Evolutionary conservation across 2,113 vertebrate genomes (phyloP).

Genomic region (Holacanthus passer): DNA sequence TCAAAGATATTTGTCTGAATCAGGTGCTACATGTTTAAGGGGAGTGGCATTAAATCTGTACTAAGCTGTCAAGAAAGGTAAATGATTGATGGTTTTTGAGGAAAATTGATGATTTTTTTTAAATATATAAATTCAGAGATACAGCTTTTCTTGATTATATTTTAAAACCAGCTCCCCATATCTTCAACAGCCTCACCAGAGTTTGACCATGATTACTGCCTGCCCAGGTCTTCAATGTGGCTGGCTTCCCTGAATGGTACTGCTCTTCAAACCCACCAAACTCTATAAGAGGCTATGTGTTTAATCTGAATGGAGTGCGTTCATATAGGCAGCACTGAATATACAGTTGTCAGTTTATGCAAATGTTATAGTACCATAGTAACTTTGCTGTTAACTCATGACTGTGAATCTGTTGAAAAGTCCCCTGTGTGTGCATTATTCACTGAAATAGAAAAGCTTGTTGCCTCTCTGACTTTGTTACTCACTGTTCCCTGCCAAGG

Average conservation of each 20-base stretch:
- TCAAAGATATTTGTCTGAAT: conserved; percentile 65
- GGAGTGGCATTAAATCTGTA: conserved; percentile 58
- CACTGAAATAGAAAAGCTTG: conserved; percentile 51
- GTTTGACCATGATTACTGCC: conserved; percentile 88
- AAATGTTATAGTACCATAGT: conserved; percentile 47
- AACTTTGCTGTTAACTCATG: conserved; percentile 59
- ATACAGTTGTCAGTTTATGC: conserved; percentile 52
- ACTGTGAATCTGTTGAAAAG: conserved; percentile 49
- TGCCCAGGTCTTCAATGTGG: conserved; percentile 83
- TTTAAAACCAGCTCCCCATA: conserved; percentile 83
- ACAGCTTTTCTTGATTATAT: conserved; percentile 69
- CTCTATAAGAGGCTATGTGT: conserved; percentile 64
- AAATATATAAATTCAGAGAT: conserved; percentile 50
- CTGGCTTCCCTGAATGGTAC: conserved; percentile 85
- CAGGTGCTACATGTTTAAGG: conserved; percentile 54
- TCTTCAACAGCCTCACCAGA: conserved; percentile 85
- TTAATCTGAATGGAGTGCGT: conserved; percentile 53
- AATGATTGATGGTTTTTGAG: conserved; percentile 32
- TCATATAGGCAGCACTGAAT: conserved; percentile 48
- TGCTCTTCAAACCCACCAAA: conserved; percentile 76
- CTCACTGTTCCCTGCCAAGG: conserved; percentile 61
- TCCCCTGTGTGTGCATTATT: conserved; percentile 59
- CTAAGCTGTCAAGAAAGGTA: conserved; percentile 32
- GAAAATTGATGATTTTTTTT: conserved; percentile 27
- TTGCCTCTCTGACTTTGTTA: conserved; percentile 68